Percentiles rank a stretch among this genome's conserved stretches.
Evolutionary conservation across 2,113 vertebrate genomes (phyloP).

Genomic region (Xiphias gladius): DNA sequence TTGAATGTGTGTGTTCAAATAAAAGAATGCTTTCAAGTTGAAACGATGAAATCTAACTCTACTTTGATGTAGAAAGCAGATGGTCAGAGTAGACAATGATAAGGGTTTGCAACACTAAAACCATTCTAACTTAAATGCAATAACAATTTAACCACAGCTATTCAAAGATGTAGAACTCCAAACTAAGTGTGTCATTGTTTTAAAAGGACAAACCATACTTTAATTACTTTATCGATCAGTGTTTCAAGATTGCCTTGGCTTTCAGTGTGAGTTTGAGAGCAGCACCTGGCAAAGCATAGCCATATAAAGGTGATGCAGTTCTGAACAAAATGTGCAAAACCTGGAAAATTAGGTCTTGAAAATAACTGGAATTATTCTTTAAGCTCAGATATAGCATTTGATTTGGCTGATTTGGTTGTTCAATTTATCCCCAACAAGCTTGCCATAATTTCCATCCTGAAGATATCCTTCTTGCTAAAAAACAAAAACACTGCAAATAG

Average conservation of each 20-base stretch:
- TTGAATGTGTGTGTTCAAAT: neutral
- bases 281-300: constrained; percentile 19
- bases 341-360: neutral
- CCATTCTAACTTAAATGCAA: constrained; percentile 1
- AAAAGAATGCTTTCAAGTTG: neutral
- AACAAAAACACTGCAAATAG: neutral
- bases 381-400: neutral
- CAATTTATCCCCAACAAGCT: neutral
- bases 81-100: constrained; percentile 7
- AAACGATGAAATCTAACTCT: neutral
- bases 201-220: constrained; percentile 8
- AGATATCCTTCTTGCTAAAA: neutral
- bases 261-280: constrained; percentile 2
- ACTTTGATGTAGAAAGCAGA: constrained; percentile 19
- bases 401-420: neutral
- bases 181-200: constrained; percentile 17
- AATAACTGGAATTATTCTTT: constrained; percentile 15
- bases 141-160: constrained; percentile 19
- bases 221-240: constrained; percentile 37
- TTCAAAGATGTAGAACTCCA: constrained; percentile 17
- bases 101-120: constrained; percentile 7
- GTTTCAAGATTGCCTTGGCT: constrained; percentile 35
- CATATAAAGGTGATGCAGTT: neutral
- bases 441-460: neutral
- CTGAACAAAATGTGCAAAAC: neutral